phyloP scores from a whole-genome alignment of 1,140 invertebrate species.

The Heliconius eleuchia region DNA sequence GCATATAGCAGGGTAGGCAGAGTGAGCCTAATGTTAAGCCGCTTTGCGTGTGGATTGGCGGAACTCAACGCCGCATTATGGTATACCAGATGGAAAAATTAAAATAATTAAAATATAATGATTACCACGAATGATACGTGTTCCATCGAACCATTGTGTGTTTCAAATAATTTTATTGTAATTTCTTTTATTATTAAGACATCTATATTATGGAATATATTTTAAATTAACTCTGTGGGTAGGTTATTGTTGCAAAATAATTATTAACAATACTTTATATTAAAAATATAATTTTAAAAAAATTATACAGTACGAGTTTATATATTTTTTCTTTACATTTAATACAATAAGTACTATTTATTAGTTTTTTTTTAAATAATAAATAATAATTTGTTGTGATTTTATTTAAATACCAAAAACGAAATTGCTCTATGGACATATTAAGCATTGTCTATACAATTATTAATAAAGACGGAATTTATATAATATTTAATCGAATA shows the following conservation, averaged over 20 bases:
- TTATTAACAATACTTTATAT: constrained; percentile 6
- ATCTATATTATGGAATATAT: background rate
- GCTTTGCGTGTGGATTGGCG: background rate
- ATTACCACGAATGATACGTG: background rate
- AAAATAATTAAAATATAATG: background rate
- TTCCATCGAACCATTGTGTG: background rate
- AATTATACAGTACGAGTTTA: background rate
- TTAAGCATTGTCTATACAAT: constrained; percentile 25
- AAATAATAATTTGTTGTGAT: constrained; percentile 12
- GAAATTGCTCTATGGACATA: constrained; percentile 14
- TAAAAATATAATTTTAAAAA: background rate
- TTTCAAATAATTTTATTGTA: background rate
- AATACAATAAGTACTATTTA: constrained; percentile 17
- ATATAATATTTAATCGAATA: background rate
- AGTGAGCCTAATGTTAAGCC: no score
- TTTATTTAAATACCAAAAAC: background rate
- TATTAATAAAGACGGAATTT: constrained; percentile 23
- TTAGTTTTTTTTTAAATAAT: constrained; percentile 10
- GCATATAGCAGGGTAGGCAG: no score
- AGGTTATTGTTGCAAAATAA: background rate
- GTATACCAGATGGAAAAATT: no score
- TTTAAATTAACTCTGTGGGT: background rate
- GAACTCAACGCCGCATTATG: background rate
- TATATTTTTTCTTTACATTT: background rate
- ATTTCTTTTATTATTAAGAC: no score